These are phyloP conservation scores for Sturnus vulgaris DNA, from an alignment of 2,113 vertebrate genomes.

Conservation along the genomic window DNA sequence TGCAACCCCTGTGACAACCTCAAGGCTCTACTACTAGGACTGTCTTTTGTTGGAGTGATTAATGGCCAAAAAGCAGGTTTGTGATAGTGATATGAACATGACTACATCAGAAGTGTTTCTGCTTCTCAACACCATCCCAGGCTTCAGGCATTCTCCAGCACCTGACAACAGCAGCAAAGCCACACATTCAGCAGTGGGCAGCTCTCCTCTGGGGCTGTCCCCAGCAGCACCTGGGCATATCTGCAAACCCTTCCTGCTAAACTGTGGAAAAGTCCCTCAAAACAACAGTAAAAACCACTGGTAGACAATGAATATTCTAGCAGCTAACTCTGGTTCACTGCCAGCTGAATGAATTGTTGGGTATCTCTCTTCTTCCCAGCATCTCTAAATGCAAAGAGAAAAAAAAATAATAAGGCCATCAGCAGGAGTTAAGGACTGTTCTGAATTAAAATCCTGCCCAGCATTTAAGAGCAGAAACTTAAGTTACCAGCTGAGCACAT, in stretches of 20 bases:
- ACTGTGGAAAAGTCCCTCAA: neutral
- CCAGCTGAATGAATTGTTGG: neutral
- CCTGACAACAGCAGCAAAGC: neutral
- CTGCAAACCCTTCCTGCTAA: neutral
- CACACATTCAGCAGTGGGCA: neutral
- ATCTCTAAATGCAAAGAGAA: neutral
- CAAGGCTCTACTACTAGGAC: neutral
- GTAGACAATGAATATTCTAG: neutral
- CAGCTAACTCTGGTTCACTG: neutral
- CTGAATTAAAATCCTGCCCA: neutral
- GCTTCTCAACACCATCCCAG: neutral
- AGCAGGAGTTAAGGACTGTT: neutral
- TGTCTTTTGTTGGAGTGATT: neutral
- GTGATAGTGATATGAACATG: neutral
- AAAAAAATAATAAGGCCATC: neutral
- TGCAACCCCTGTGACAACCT: neutral
- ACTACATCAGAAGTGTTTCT: neutral
- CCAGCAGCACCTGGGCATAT: neutral
- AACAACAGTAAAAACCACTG: neutral
- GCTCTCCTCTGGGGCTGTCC: neutral
- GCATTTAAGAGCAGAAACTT: neutral
- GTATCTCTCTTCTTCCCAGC: neutral
- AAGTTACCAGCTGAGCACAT: neutral
- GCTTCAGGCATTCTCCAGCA: neutral
- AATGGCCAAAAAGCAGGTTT: neutral